Evolutionary conservation across 2,888 invertebrate species (phyloP).

Genomic region (Cheiracanthium punctorium): DNA sequence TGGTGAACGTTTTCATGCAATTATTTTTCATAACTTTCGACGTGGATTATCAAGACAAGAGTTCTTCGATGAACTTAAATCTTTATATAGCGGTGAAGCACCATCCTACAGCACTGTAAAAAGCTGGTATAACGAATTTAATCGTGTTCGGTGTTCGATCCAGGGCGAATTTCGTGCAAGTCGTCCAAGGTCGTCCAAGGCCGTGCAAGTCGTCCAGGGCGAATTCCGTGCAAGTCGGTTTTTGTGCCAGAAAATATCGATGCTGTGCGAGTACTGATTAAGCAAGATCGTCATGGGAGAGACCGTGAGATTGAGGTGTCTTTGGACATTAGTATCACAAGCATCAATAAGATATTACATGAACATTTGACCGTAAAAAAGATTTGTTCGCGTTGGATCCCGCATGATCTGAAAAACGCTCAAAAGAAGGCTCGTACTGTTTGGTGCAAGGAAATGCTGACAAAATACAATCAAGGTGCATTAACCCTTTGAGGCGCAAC

Average conservation of each 20-base stretch:
- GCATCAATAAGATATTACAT: not conserved
- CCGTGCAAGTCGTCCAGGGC: not conserved
- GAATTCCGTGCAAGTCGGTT: not conserved
- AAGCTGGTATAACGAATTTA: not conserved
- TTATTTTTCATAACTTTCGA: not conserved
- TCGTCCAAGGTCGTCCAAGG: not conserved
- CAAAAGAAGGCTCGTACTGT: not conserved
- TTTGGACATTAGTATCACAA: not conserved
- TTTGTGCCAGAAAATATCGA: no score
- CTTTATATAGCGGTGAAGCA: not conserved
- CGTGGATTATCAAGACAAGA: not conserved
- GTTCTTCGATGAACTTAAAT: not conserved
- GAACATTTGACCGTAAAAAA: not conserved
- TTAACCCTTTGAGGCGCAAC: no score
- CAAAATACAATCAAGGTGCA: not conserved
- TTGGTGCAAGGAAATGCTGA: not conserved
- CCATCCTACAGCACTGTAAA: slow-evolving; percentile 9
- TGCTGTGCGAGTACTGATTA: no score
- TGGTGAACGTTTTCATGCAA: not conserved
- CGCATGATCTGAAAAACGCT: not conserved
- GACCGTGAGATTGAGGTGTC: no score
- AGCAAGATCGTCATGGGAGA: no score
- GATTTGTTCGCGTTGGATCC: slow-evolving; percentile 2
- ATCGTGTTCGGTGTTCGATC: not conserved
- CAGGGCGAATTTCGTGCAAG: not conserved